Conservation (phyloP, 1,140 invertebrate genomes). For the Drosophila santomea region DNA sequence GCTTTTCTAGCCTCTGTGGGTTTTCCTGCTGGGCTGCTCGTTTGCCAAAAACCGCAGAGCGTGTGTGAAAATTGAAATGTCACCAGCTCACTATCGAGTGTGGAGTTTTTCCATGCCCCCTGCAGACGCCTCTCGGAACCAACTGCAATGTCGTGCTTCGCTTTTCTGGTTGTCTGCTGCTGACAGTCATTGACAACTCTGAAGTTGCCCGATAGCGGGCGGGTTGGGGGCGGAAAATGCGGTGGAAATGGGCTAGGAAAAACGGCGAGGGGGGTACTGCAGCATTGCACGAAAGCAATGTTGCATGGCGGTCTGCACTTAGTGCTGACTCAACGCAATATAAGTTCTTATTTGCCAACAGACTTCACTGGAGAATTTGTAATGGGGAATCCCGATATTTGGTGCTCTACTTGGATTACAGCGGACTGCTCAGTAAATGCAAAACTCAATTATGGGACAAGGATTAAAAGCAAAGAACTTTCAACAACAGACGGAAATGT, state of each 20-base stretch:
- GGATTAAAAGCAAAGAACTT: not conserved
- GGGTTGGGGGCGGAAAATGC: not conserved
- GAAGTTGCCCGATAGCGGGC: slow-evolving; percentile 15
- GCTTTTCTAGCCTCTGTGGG: not conserved
- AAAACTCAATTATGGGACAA: slow-evolving; percentile 2
- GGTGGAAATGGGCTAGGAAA: slow-evolving; percentile 3
- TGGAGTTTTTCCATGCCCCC: slow-evolving; percentile 19
- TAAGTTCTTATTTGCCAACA: slow-evolving; percentile 72
- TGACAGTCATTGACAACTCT: slow-evolving; percentile 79
- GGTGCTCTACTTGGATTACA: slow-evolving; percentile 40
- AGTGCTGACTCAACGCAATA: slow-evolving; percentile 75
- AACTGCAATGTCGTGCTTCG: slow-evolving; percentile 53
- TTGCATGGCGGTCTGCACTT: slow-evolving; percentile 75
- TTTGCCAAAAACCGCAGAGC: slow-evolving; percentile 51
- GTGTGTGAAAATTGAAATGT: slow-evolving; percentile 83
- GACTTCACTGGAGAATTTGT: slow-evolving; percentile 44
- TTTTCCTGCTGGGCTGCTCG: slow-evolving; percentile 19
- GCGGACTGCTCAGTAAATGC: slow-evolving; percentile 15
- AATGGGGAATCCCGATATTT: slow-evolving; percentile 29
- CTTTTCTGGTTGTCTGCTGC: slow-evolving; percentile 74
- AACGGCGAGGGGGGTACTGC: slow-evolving; percentile 6
- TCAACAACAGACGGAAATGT: not conserved
- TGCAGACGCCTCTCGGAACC: slow-evolving; percentile 11
- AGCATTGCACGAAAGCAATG: slow-evolving; percentile 66
- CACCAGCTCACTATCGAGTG: slow-evolving; percentile 50